These are phyloP conservation scores for Coregonus suidteri DNA, from an alignment of 2,797 vertebrate species.

Conservation along the genomic window DNA sequence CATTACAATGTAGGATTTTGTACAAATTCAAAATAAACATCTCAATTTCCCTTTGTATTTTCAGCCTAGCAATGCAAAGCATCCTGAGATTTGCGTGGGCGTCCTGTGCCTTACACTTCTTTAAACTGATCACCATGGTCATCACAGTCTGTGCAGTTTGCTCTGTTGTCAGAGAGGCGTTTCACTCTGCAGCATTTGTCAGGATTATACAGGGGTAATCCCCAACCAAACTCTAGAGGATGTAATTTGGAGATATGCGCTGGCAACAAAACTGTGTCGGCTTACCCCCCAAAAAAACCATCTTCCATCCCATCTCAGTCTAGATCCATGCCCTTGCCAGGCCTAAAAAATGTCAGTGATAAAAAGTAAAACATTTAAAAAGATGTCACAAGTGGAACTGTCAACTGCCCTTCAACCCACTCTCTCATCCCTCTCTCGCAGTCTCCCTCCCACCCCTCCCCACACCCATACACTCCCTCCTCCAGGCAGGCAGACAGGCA, in stretches of 20 bases:
- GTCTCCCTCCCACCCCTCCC: constrained; percentile 17
- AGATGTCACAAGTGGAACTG: constrained; percentile 40
- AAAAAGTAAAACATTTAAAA: constrained; percentile 49
- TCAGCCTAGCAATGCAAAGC: not conserved
- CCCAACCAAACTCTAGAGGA: constrained; percentile 73
- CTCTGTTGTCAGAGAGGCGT: constrained; percentile 68
- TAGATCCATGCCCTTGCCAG: constrained; percentile 48
- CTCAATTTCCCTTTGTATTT: not conserved
- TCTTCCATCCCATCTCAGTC: constrained; percentile 59
- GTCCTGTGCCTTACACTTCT: constrained; percentile 37
- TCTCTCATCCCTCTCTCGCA: not conserved
- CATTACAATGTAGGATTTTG: constrained; percentile 3
- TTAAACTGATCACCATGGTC: constrained; percentile 62
- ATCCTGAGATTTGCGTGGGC: not conserved
- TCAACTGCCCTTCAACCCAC: constrained; percentile 55
- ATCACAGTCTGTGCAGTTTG: constrained; percentile 50
- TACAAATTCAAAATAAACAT: not conserved
- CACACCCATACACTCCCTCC: constrained; percentile 42
- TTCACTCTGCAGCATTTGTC: constrained; percentile 73
- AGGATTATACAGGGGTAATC: constrained; percentile 77
- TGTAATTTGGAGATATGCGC: constrained; percentile 73
- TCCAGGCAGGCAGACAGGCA: constrained; percentile 53
- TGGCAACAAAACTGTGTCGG: constrained; percentile 68
- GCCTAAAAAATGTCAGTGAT: constrained; percentile 44
- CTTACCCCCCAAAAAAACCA: constrained; percentile 59